Evolutionary conservation across 2,113 vertebrate species (phyloP).

Genomic region (Mesoclemmys tuberculata): DNA sequence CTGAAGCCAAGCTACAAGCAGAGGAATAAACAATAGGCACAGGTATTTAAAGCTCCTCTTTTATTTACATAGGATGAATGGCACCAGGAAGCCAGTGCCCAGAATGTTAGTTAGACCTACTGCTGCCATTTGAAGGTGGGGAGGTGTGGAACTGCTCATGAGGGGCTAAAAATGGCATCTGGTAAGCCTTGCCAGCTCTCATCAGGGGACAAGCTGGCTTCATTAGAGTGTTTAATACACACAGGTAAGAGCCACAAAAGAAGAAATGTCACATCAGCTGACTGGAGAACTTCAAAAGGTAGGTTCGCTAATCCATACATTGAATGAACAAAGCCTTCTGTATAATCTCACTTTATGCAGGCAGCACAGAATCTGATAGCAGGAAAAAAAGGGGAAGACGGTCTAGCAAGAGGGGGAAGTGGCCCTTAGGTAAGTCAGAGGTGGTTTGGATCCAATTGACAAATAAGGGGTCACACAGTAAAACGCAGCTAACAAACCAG

Average conservation of each 20-base stretch:
- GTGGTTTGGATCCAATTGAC: neutral
- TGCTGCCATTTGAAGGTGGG: fast-evolving
- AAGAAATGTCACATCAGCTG: neutral
- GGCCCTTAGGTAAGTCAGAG: neutral
- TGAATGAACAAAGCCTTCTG: neutral
- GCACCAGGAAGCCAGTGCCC: fast-evolving
- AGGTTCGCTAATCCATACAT: neutral
- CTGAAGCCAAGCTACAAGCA: neutral
- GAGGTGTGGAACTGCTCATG: neutral
- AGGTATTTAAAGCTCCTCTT: fast-evolving
- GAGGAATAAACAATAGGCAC: neutral
- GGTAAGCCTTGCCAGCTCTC: neutral
- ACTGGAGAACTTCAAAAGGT: neutral
- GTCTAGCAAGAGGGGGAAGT: neutral
- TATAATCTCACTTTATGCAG: neutral
- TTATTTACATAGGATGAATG: fast-evolving
- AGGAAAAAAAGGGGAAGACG: too few relatives aligned
- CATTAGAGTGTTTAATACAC: neutral
- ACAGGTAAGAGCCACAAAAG: neutral
- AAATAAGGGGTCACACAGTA: neutral
- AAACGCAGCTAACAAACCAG: neutral
- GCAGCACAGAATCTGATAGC: neutral
- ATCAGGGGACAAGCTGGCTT: neutral
- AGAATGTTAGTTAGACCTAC: neutral
- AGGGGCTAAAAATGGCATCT: neutral